Evolutionary conservation across 2,888 invertebrate genomes (phyloP).

Genomic region (Conus canariensis): DNA sequence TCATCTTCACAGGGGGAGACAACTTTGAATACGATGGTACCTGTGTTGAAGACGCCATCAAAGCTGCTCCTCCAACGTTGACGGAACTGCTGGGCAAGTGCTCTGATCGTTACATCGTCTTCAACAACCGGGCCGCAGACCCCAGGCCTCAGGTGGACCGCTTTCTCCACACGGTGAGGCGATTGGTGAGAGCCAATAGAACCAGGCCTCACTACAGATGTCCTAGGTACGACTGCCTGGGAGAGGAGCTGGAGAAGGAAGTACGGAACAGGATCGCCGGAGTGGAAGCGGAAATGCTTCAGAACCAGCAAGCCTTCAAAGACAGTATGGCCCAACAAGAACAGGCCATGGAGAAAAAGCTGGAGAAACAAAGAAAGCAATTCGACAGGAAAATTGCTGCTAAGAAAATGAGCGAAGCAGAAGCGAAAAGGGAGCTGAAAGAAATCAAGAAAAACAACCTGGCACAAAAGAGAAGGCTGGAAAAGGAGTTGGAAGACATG

Average conservation of each 20-base stretch:
- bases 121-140: not conserved
- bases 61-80: not conserved
- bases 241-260: not conserved
- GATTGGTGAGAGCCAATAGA: not conserved
- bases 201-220: not conserved
- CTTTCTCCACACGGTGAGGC: too few species aligned
- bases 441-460: not conserved
- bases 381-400: not conserved
- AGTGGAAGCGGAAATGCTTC: not conserved
- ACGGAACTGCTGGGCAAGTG: not conserved
- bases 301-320: constrained; percentile 2
- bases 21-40: constrained; percentile 41
- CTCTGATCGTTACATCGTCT: not conserved
- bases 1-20: constrained; percentile 40
- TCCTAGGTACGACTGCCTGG: not conserved
- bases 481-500: not conserved
- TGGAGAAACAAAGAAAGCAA: not conserved
- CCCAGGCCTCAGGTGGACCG: too few species aligned
- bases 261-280: not conserved
- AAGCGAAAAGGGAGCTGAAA: not conserved
- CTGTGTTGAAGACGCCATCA: constrained; percentile 28
- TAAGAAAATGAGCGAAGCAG: not conserved
- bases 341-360: not conserved
- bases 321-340: not conserved
- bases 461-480: not conserved